phyloP scores from a whole-genome alignment of 2,113 vertebrate genomes.

The Pelecanoides urinatrix region DNA sequence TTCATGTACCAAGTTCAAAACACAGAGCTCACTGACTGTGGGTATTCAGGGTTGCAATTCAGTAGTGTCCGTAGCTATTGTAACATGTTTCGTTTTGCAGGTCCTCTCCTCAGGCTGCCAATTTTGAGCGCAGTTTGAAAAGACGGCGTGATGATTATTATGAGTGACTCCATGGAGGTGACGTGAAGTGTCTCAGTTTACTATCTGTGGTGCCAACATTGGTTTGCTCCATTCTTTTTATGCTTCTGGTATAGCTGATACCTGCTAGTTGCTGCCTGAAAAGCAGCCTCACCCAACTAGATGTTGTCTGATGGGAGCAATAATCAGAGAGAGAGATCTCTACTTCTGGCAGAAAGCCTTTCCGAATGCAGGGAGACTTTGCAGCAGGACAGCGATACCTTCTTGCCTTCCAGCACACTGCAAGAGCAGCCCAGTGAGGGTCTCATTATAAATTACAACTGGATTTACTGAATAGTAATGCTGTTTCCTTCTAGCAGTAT shows the following conservation, averaged over 20 bases:
- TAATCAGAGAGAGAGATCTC: background rate
- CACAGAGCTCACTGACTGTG: background rate
- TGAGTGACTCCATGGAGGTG: background rate
- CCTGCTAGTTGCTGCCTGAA: background rate
- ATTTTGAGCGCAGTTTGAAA: background rate
- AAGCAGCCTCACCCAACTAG: background rate
- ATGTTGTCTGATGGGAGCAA: accelerated
- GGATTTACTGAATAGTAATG: background rate
- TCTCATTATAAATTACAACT: background rate
- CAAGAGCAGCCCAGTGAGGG: background rate
- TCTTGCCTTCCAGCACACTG: background rate
- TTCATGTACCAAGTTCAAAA: background rate
- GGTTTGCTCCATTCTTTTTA: background rate
- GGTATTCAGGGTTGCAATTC: background rate
- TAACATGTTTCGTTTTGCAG: background rate
- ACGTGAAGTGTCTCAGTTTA: background rate
- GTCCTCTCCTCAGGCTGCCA: background rate
- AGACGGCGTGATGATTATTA: accelerated
- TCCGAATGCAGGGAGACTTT: background rate
- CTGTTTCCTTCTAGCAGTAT: background rate
- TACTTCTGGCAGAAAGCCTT: background rate
- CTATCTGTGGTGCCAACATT: background rate
- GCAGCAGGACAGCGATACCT: background rate
- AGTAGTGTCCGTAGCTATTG: accelerated
- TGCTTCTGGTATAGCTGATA: background rate